A percentile compares a stretch with the other conserved stretches of the same genome.
These are phyloP conservation scores for Acomys russatus DNA, from an alignment of 2,797 vertebrate genomes.

Conservation along the genomic window DNA sequence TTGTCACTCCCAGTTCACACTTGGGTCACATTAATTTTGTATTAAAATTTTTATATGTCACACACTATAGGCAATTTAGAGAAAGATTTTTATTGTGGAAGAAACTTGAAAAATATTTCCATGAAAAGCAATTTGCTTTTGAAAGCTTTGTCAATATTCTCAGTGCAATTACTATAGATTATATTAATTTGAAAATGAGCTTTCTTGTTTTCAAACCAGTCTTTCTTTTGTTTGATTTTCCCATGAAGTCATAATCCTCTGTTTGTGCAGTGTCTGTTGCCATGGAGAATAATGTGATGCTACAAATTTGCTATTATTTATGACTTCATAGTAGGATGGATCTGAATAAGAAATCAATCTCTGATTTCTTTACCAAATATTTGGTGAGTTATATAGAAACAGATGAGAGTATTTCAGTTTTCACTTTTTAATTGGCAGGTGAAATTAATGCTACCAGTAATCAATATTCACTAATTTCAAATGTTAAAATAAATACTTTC, in stretches of 20 bases:
- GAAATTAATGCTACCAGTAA: background rate
- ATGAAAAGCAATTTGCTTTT: slow-evolving; percentile 76
- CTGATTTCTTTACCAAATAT: slow-evolving; percentile 78
- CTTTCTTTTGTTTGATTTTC: slow-evolving; percentile 67
- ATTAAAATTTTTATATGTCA: slow-evolving; percentile 70
- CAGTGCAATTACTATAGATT: slow-evolving; percentile 71
- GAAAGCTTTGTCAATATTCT: slow-evolving; percentile 66
- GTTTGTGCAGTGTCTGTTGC: slow-evolving; percentile 71
- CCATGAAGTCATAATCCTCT: slow-evolving; percentile 77
- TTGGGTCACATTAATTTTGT: slow-evolving; percentile 52
- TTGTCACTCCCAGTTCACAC: slow-evolving; percentile 20
- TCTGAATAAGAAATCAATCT: slow-evolving; percentile 71
- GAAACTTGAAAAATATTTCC: slow-evolving; percentile 70
- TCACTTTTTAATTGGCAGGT: slow-evolving; percentile 65
- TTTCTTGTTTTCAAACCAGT: slow-evolving; percentile 63
- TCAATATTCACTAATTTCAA: slow-evolving; percentile 18
- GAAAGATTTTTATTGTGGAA: slow-evolving; percentile 63
- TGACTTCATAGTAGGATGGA: slow-evolving; percentile 77
- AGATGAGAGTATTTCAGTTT: slow-evolving; percentile 65
- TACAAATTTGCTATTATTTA: slow-evolving; percentile 84
- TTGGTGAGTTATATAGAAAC: slow-evolving; percentile 67
- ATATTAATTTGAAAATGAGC: slow-evolving; percentile 75
- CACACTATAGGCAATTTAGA: slow-evolving; percentile 42
- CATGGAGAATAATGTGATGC: slow-evolving; percentile 79
- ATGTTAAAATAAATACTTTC: slow-evolving; percentile 28